Conservation (phyloP, 1,140 invertebrate species). For the Drosophila pandora region DNA sequence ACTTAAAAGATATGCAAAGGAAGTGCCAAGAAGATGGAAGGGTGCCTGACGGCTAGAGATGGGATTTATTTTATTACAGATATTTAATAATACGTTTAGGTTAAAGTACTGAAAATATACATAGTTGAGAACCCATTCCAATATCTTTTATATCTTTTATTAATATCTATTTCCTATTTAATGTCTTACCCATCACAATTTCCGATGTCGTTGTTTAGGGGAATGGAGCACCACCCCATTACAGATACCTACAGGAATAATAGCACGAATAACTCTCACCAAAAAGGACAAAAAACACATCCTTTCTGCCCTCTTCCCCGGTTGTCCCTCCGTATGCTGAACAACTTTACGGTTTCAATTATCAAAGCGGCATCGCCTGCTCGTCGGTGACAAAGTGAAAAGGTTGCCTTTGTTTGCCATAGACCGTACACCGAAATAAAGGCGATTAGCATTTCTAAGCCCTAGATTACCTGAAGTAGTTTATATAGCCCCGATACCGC, state of each 20-base stretch:
- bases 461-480: conserved; percentile 82
- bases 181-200: background rate
- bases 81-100: background rate
- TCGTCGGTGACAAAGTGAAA: conserved; percentile 75
- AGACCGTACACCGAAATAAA: conserved; percentile 64
- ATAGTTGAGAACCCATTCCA: too few species aligned
- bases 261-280: conserved; percentile 76
- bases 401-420: conserved; percentile 50
- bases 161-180: background rate
- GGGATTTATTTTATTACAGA: background rate
- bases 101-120: too few species aligned
- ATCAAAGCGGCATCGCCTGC: conserved; percentile 63
- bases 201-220: conserved; percentile 3
- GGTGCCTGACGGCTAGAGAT: background rate
- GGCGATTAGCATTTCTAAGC: conserved; percentile 81
- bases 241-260: conserved; percentile 58
- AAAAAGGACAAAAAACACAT: conserved; percentile 37
- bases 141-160: too few species aligned
- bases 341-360: conserved; percentile 79
- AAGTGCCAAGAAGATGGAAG: conserved; percentile 11
- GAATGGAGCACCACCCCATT: conserved; percentile 39
- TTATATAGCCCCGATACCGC: conserved; percentile 56
- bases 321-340: conserved; percentile 52
- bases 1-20: conserved; percentile 57
- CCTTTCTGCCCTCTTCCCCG: conserved; percentile 47